These are phyloP conservation scores for Stigmatopora argus DNA, from an alignment of 2,113 vertebrate genomes.

Conservation along the genomic window DNA sequence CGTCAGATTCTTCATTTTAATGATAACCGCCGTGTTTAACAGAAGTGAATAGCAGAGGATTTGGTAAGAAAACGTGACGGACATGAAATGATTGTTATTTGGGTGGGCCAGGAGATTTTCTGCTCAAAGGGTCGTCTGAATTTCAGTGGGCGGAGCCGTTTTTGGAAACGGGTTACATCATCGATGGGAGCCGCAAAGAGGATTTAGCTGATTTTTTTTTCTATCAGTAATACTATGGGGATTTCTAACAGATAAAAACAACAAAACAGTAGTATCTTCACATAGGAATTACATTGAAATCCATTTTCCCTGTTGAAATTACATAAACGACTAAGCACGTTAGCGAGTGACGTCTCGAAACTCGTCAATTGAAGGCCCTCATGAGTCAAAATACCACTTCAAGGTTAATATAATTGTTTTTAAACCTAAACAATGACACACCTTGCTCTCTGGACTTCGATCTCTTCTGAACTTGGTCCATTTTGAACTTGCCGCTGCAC, in stretches of 20 bases:
- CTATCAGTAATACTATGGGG: not conserved
- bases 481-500: slow-evolving; percentile 87
- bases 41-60: not conserved
- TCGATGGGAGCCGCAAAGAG: not conserved
- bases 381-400: too few relatives aligned
- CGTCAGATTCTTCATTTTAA: not conserved
- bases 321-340: too few relatives aligned
- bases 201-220: not conserved
- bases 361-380: too few relatives aligned
- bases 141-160: not conserved
- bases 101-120: not conserved
- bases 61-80: not conserved
- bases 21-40: not conserved
- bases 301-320: too few relatives aligned
- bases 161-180: slow-evolving; percentile 3
- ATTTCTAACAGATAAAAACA: not conserved
- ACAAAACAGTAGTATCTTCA: too few relatives aligned
- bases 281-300: too few relatives aligned
- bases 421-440: slow-evolving; percentile 34
- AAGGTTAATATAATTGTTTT: too few relatives aligned
- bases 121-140: not conserved
- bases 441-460: slow-evolving; percentile 91
- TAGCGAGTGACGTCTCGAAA: too few relatives aligned
- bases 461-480: slow-evolving; percentile 92
- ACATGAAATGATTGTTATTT: slow-evolving; percentile 4